phyloP scores from a whole-genome alignment of 2,797 vertebrate genomes.

The Gila robusta region DNA sequence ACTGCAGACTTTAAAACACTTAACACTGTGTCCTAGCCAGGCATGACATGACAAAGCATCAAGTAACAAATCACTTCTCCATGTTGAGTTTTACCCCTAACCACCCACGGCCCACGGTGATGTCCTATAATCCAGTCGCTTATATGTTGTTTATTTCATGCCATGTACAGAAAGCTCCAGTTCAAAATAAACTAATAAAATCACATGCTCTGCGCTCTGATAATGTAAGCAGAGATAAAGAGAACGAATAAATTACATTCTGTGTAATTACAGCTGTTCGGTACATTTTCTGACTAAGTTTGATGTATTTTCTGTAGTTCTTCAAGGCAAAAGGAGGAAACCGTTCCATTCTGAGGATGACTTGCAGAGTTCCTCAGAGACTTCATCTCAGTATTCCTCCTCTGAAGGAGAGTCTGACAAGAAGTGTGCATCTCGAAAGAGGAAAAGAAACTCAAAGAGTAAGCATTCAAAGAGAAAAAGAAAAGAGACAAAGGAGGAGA shows the following conservation, averaged over 20 bases:
- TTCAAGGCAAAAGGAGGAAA: constrained; percentile 88
- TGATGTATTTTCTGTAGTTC: constrained; percentile 71
- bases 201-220: neutral
- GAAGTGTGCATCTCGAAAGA: constrained; percentile 73
- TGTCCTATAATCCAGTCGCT: neutral
- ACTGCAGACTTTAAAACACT: neutral
- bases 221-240: neutral
- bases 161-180: neutral
- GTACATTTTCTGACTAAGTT: neutral
- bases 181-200: constrained; percentile 13
- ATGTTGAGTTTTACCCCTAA: neutral
- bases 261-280: constrained; percentile 1
- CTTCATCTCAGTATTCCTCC: constrained; percentile 75
- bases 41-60: neutral
- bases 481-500: constrained; percentile 77
- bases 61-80: constrained; percentile 10
- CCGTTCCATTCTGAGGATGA: constrained; percentile 81
- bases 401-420: constrained; percentile 84
- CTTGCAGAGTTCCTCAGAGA: constrained; percentile 81
- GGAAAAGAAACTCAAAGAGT: constrained; percentile 81
- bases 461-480: constrained; percentile 84
- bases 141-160: neutral
- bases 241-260: neutral
- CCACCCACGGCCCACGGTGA: neutral
- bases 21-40: neutral